A percentile compares a stretch with the other conserved stretches of the same genome.
phyloP scores from a whole-genome alignment of 2,113 vertebrate genomes.

The Paramormyrops kingsleyae region DNA sequence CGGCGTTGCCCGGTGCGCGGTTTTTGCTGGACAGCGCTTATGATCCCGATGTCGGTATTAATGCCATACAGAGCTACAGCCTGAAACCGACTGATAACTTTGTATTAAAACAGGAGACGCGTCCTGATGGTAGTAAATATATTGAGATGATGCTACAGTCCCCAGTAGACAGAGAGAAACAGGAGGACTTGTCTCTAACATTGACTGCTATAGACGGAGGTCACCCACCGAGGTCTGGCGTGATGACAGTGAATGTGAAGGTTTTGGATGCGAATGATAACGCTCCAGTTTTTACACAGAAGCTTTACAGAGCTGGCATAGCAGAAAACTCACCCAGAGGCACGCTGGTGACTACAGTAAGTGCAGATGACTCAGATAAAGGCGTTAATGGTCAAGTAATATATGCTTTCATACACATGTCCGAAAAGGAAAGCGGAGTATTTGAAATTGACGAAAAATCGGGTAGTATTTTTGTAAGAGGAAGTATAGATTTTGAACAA shows the following conservation, averaged over 20 bases:
- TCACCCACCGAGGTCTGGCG: constrained; percentile 23
- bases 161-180: not conserved
- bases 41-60: not conserved
- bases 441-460: too few relatives aligned
- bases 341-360: too few relatives aligned
- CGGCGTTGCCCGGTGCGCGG: too few relatives aligned
- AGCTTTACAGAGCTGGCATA: constrained; percentile 15
- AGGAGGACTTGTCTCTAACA: constrained; percentile 12
- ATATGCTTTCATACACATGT: too few relatives aligned
- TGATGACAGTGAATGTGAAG: constrained; percentile 26
- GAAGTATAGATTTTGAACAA: too few relatives aligned
- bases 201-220: constrained; percentile 54
- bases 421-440: too few relatives aligned
- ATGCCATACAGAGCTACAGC: not conserved
- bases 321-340: too few relatives aligned
- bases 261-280: constrained; percentile 41
- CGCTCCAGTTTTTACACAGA: constrained; percentile 28
- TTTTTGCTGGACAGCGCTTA: too few relatives aligned
- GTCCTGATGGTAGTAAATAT: constrained; percentile 27
- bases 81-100: constrained; percentile 14
- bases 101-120: constrained; percentile 1
- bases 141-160: constrained; percentile 32
- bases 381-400: too few relatives aligned
- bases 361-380: too few relatives aligned
- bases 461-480: too few relatives aligned